Base-by-base conservation (phyloP, 2,888 invertebrate genomes). In the Plebejus argus region DNA sequence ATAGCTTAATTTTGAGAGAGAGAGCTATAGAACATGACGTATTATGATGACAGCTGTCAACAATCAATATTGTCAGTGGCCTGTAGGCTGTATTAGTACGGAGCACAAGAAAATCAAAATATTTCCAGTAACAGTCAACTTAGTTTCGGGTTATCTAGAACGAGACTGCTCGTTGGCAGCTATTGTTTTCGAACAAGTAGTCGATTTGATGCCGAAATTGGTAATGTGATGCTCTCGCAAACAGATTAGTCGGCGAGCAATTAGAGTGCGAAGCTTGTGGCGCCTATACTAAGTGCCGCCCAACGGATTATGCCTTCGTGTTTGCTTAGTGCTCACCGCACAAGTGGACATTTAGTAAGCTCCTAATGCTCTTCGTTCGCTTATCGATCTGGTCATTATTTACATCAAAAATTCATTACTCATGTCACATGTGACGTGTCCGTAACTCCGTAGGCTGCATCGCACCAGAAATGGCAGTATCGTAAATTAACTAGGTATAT, bases 241-340 rank as follows among this genome's bases (percentile, higher is more conserved):
- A 91, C 91, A 93, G 94, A 91, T 93, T 92, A 92, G 89, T 89
- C 88, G 86, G 85, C 85, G 86, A 87, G 90, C 93, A 91, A 92
- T 94, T 93, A 92, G 90, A 89, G 90, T 87, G 86, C 83, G 85
- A 87, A 86, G 91, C 89, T 92, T 91, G 93, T 83, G 92, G 92
- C 86, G 85, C 86, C 83, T 86, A 28, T 28, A 83, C 88, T 93
- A 91, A 93, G 94, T 93, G 93, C 91, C 88, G 89, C 86, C 88
- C 88, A 87, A 86, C 88, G 90, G 93, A 93, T 93, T 93, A 92
- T 88, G 91, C 89, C 88, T 91, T 90, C 88, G 85, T 89, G 89
- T 89, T 90, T 88, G 85, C 89, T 85, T 87, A 86, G 90, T 88
- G 85, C 89, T 85, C 88, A 86, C 88, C 87, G 87, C 82, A 87